Conservation (phyloP, 1,140 invertebrate species). For the Cataglyphis hispanica region DNA sequence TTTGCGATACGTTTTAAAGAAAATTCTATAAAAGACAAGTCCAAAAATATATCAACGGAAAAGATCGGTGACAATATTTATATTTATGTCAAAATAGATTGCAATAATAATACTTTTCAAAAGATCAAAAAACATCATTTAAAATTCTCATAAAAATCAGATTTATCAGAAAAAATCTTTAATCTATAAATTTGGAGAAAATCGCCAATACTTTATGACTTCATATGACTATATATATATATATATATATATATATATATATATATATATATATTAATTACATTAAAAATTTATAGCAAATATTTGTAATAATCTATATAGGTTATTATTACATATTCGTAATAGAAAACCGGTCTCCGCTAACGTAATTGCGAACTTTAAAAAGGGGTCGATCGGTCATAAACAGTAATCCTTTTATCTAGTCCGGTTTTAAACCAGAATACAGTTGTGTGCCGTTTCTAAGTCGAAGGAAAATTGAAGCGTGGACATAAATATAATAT, state of each 20-base stretch:
- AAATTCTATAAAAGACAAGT: background rate
- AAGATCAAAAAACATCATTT: background rate
- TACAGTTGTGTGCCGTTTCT: conserved; percentile 1
- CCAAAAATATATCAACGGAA: background rate
- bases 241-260: too few relatives aligned
- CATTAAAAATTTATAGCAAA: too few relatives aligned
- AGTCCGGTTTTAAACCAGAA: conserved; percentile 48
- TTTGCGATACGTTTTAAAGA: background rate
- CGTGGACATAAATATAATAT: background rate
- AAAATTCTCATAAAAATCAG: background rate
- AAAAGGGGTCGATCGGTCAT: conserved; percentile 58
- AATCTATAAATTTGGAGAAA: background rate
- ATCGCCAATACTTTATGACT: too few relatives aligned
- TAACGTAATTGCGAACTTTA: background rate
- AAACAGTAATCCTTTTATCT: conserved; percentile 48
- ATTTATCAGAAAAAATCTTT: background rate
- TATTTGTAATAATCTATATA: too few relatives aligned
- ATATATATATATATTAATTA: too few relatives aligned
- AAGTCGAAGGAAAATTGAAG: conserved; percentile 20
- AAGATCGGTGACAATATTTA: background rate
- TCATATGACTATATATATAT: too few relatives aligned
- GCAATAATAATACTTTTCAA: background rate
- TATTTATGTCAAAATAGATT: background rate
- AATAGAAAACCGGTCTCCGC: conserved; percentile 48
- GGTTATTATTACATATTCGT: background rate